Conservation (phyloP, 30 jellyfish, hydroid and myxozoan genomes). For the Haliclystus octoradiatus region DNA sequence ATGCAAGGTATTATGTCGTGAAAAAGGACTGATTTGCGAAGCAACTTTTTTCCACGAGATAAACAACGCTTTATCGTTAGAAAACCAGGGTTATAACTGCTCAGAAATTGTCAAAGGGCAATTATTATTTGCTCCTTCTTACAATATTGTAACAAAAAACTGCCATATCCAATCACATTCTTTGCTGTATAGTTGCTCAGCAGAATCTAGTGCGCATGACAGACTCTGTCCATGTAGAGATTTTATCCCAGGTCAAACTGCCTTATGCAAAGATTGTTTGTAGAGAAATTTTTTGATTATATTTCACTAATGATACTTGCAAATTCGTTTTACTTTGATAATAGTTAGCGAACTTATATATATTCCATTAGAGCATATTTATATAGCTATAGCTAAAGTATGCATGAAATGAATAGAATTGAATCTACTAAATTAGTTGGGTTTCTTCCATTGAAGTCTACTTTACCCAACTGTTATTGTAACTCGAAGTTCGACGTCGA, state of each 20-base stretch:
- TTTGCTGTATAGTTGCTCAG: conserved; percentile 58
- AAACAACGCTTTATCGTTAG: background rate
- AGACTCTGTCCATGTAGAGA: conserved; percentile 86
- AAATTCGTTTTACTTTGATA: too few species aligned
- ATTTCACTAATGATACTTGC: too few species aligned
- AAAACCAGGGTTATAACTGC: conserved; percentile 30
- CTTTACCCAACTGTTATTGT: too few species aligned
- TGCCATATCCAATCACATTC: conserved; percentile 50
- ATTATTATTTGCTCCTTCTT: conserved; percentile 60
- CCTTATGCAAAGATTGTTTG: conserved; percentile 63
- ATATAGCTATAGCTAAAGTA: too few species aligned
- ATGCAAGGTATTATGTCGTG: background rate
- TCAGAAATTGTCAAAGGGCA: background rate
- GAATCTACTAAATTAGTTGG: too few species aligned
- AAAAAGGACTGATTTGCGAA: background rate
- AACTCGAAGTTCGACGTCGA: too few species aligned
- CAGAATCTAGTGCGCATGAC: conserved; percentile 8
- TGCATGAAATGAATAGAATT: too few species aligned
- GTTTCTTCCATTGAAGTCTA: too few species aligned
- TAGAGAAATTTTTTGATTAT: too few species aligned
- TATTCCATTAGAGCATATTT: too few species aligned
- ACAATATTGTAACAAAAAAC: conserved; percentile 16
- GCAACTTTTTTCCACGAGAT: background rate
- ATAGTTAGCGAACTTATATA: too few species aligned
- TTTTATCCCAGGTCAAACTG: conserved; percentile 61